A percentile compares a stretch with the other conserved stretches of the same genome.
Evolutionary conservation across 2,888 invertebrate species (phyloP).

Genomic region (Heliconius ethilla): DNA sequence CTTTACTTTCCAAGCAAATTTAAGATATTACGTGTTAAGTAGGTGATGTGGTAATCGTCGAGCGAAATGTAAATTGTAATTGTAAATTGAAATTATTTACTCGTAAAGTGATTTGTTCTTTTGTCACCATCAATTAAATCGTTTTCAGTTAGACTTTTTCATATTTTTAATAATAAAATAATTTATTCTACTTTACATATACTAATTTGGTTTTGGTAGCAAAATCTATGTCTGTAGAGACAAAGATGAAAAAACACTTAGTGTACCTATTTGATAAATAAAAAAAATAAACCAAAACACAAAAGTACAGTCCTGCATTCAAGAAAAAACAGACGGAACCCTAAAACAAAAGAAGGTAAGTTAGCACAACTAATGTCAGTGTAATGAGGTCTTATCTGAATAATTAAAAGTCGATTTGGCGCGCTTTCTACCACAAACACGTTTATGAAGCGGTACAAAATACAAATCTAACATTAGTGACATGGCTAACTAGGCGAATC

Average conservation of each 20-base stretch:
- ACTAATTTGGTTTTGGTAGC: too few relatives aligned
- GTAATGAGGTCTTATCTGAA: constrained; percentile 79
- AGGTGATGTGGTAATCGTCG: neutral
- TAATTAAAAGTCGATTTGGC: constrained; percentile 81
- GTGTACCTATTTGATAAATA: neutral
- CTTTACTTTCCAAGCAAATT: neutral
- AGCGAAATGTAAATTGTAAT: neutral
- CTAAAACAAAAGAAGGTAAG: constrained; percentile 64
- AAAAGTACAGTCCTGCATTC: neutral
- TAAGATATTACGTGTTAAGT: neutral
- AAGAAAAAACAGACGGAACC: constrained; percentile 32
- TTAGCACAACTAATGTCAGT: constrained; percentile 73
- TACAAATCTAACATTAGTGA: constrained; percentile 52
- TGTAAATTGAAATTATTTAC: too few relatives aligned
- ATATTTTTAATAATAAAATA: too few relatives aligned
- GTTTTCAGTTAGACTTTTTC: too few relatives aligned
- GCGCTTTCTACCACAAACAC: constrained; percentile 65
- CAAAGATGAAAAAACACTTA: too few relatives aligned
- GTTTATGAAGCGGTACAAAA: constrained; percentile 23
- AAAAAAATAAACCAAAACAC: neutral
- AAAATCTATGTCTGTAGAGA: too few relatives aligned
- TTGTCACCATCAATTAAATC: too few relatives aligned
- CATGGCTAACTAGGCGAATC: constrained; percentile 67
- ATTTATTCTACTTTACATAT: too few relatives aligned
- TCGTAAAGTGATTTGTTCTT: too few relatives aligned